Evolutionary conservation across 2,797 vertebrate species (phyloP).

Genomic region (Silurus aristotelis): DNA sequence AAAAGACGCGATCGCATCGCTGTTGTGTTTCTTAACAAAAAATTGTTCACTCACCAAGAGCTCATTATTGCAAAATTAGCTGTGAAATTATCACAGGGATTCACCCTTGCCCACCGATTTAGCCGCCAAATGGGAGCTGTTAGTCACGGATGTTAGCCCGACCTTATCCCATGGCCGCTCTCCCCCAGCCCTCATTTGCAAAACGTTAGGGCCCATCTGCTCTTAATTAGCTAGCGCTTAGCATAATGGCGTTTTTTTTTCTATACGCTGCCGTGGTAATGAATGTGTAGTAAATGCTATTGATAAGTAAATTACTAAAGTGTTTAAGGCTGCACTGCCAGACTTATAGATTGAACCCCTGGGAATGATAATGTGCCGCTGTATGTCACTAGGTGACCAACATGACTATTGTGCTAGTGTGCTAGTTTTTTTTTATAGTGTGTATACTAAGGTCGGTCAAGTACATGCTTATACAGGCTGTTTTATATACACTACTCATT

Average conservation of each 20-base stretch:
- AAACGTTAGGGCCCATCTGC: slow-evolving; percentile 66
- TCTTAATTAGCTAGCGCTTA: slow-evolving; percentile 67
- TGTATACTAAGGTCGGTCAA: slow-evolving; percentile 32
- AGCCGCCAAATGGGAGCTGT: slow-evolving; percentile 66
- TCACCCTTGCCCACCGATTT: slow-evolving; percentile 62
- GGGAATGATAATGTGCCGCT: slow-evolving; percentile 45
- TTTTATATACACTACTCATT: neutral
- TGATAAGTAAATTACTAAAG: slow-evolving; percentile 62
- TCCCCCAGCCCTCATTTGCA: slow-evolving; percentile 43
- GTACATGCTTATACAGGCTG: slow-evolving; percentile 14
- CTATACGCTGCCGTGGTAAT: slow-evolving; percentile 58
- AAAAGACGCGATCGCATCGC: neutral
- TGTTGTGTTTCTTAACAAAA: slow-evolving; percentile 9
- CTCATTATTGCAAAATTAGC: slow-evolving; percentile 70
- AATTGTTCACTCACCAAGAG: slow-evolving; percentile 39
- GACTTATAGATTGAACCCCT: slow-evolving; percentile 54
- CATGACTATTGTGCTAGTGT: slow-evolving; percentile 6
- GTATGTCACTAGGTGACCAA: slow-evolving; percentile 18
- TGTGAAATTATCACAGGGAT: slow-evolving; percentile 69
- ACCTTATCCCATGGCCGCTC: slow-evolving; percentile 56
- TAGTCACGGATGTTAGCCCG: slow-evolving; percentile 75
- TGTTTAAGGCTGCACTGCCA: slow-evolving; percentile 48
- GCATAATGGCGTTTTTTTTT: slow-evolving; percentile 58
- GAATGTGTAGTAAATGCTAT: slow-evolving; percentile 62
- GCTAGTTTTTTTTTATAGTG: slow-evolving; percentile 26